These are phyloP conservation scores for Gobio gobio DNA, from an alignment of 2,113 vertebrate genomes.

Conservation along the genomic window DNA sequence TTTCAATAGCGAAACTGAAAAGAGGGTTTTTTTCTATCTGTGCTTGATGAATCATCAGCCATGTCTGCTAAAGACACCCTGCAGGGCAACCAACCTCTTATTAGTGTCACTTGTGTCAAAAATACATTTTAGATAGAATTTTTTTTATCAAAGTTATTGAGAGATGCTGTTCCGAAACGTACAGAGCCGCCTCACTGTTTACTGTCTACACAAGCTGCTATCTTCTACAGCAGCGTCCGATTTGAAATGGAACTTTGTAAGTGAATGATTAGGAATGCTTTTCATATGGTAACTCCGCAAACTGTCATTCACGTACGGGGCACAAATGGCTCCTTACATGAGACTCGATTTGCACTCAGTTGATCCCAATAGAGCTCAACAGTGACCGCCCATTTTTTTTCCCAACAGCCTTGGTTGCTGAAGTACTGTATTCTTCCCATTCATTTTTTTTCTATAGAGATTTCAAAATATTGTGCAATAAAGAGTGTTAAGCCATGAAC, in stretches of 20 bases:
- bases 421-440: background rate
- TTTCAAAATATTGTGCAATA: background rate
- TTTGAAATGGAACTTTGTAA: constrained; percentile 5
- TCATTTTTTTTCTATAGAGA: background rate
- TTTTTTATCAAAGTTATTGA: constrained; percentile 5
- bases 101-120: constrained; percentile 41
- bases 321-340: background rate
- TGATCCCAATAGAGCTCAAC: background rate
- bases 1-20: constrained; percentile 49
- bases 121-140: constrained; percentile 8
- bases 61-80: constrained; percentile 50
- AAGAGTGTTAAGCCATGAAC: background rate
- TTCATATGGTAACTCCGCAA: background rate
- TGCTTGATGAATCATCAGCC: constrained; percentile 51
- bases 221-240: background rate
- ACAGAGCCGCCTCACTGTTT: background rate
- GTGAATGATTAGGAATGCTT: background rate
- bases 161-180: background rate
- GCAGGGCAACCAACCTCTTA: constrained; percentile 47
- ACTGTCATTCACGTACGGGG: background rate
- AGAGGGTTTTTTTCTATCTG: constrained; percentile 12
- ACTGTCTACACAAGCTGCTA: background rate
- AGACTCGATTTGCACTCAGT: background rate
- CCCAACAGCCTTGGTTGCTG: background rate
- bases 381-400: no score